Evolutionary conservation across 1,140 invertebrate genomes (phyloP).

Genomic region (Medauroidea extradentata): DNA sequence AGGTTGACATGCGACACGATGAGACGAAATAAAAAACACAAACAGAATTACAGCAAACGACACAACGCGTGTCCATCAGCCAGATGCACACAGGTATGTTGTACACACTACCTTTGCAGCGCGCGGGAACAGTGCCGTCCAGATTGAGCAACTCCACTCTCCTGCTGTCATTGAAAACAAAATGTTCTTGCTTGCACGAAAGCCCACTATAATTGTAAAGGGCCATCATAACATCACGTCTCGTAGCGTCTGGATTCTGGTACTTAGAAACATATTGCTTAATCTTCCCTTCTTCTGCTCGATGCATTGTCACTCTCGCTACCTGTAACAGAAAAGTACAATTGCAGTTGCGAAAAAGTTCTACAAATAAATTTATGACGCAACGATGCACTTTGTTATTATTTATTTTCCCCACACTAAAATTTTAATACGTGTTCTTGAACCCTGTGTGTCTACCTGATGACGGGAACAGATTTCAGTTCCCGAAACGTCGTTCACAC

Average conservation of each 20-base stretch:
- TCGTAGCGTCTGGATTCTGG: constrained; percentile 68
- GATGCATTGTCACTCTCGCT: neutral
- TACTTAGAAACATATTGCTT: constrained; percentile 58
- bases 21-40: no score
- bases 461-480: no score
- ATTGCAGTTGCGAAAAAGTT: no score
- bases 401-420: no score
- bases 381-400: no score
- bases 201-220: constrained; percentile 70
- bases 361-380: no score
- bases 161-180: constrained; percentile 85
- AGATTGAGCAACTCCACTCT: constrained; percentile 78
- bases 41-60: no score
- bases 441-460: no score
- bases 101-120: constrained; percentile 83
- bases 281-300: constrained; percentile 46
- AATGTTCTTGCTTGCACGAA: constrained; percentile 55
- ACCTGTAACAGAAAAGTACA: no score
- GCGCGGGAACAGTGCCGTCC: constrained; percentile 88
- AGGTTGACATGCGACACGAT: no score
- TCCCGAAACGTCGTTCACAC: no score
- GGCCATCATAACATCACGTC: constrained; percentile 65
- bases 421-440: no score
- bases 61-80: constrained; percentile 96
- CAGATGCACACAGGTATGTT: constrained; percentile 97